Evolutionary conservation across 2,888 invertebrate species (phyloP), one percentile per base, ranked within the genome.

Genomic region (Sisyra nigra): DNA sequence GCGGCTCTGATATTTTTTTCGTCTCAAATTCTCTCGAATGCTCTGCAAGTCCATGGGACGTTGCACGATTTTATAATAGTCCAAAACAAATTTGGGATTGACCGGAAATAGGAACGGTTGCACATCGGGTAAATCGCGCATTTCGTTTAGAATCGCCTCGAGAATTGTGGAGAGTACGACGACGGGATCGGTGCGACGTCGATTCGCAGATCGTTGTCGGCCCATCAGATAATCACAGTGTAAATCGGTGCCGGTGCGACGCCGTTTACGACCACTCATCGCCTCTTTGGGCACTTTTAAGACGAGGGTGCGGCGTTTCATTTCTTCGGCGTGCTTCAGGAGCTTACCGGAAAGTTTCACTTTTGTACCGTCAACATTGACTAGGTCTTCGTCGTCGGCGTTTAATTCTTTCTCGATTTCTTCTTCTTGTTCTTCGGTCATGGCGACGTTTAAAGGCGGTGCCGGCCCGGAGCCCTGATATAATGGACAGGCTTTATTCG

Each of bases 31-130:
- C 52, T 93, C 94, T 33, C 94, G 69, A 53, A 99, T 94, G 0
- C 87, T 88, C 62, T 96, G 96, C 42, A 99, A 68, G 60, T 98
- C 97, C 91, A 98, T 97, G 0, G 98, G 98, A 44, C 85, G 74
- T 36, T 80, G 76, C 15, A 98, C 76, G 44, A 96, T 88, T 50
- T 82, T 80, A 58, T 92, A 84, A 63, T 99, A 99, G 61, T 97
- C 97, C 0, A 89, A 84, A 6, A 96, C 93, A 53, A 78, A 61
- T 80, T 94, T 96, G 9, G 80, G 76, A 65, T 88, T 96, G 24
- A 98, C 97, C 2, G 97, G 94, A 55, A 87, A 83, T 51, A 93
- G 67, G 64, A 98, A 97, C 0, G 88, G 88, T 52, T 87, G 84
- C 9, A 91, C 89, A 57, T 94, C 92, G 0, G 89, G 88, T 59